phyloP scores from a whole-genome alignment of 1,140 invertebrate species.

The Anoplolepis gracilipes region DNA sequence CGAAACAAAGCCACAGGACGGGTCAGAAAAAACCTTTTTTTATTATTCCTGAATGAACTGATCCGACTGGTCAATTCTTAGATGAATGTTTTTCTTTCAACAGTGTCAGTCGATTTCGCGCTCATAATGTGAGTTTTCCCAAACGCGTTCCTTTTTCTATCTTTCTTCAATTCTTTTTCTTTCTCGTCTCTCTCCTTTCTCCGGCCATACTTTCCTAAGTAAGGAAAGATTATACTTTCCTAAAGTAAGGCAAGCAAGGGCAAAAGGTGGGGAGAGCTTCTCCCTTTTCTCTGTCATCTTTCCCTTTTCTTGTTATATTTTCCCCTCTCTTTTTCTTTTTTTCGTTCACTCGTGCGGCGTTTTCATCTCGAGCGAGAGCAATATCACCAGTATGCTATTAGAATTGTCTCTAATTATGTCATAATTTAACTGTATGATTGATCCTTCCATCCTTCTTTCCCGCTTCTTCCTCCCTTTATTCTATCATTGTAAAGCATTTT shows the following conservation, averaged over 20 bases:
- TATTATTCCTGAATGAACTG: slow-evolving; percentile 75
- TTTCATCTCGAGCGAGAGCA: slow-evolving; percentile 40
- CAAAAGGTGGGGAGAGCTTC: no score
- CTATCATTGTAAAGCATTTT: slow-evolving; percentile 21
- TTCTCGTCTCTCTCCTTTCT: slow-evolving; percentile 16
- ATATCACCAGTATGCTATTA: slow-evolving; percentile 30
- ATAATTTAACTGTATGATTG: slow-evolving; percentile 78
- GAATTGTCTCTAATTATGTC: slow-evolving; percentile 82
- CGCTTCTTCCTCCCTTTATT: slow-evolving; percentile 28
- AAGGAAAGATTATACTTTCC: no score
- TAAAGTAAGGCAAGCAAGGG: no score
- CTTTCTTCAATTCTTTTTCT: no score
- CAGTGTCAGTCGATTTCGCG: slow-evolving; percentile 66
- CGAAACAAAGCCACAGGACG: slow-evolving; percentile 68
- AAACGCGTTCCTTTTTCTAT: no score
- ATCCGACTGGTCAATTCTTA: slow-evolving; percentile 66
- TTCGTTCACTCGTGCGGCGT: slow-evolving; percentile 15
- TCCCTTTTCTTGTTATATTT: not conserved
- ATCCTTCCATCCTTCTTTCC: not conserved
- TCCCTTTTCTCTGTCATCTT: slow-evolving; percentile 31
- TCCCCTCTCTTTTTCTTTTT: slow-evolving; percentile 38
- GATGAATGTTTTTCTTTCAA: slow-evolving; percentile 73
- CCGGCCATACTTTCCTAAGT: no score
- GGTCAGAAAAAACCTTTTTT: slow-evolving; percentile 75
- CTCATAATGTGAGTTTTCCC: slow-evolving; percentile 49